Evolutionary conservation across 2,797 vertebrate species (phyloP).

Genomic region (Crocodylus rhombifer): DNA sequence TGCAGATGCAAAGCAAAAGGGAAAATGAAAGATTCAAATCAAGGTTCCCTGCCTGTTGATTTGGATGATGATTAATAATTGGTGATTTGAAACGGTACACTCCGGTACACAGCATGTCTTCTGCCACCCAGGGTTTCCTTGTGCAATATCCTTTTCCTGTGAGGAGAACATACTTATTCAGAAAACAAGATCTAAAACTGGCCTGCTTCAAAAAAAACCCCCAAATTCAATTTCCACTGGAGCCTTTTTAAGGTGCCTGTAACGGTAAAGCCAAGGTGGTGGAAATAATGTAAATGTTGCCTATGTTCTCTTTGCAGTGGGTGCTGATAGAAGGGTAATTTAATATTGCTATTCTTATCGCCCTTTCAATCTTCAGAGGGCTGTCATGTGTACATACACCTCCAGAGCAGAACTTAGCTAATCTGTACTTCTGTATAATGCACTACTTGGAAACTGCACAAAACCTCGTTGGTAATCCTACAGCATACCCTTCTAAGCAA

Average conservation of each 20-base stretch:
- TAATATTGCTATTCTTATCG: neutral
- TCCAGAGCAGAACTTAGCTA: neutral
- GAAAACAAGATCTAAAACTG: neutral
- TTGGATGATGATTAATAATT: too few species aligned
- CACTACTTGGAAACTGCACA: neutral
- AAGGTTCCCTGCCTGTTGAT: too few species aligned
- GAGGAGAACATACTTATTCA: neutral
- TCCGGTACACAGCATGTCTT: neutral
- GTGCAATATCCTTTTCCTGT: neutral
- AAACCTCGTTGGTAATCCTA: conserved; percentile 21
- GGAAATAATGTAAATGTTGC: neutral
- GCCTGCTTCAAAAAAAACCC: neutral
- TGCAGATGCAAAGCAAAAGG: neutral
- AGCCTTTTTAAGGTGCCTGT: neutral
- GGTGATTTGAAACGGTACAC: too few species aligned
- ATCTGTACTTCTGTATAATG: neutral
- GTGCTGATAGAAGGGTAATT: neutral
- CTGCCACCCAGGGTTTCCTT: neutral
- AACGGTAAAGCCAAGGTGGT: neutral
- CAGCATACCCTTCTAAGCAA: neutral
- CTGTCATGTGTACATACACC: fast-evolving
- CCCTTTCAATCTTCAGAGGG: neutral
- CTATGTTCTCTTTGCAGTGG: neutral
- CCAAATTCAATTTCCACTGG: neutral
- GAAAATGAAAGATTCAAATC: too few species aligned